Evolutionary conservation across 2,888 invertebrate genomes (phyloP).

Genomic region (Prenolepis imparis): DNA sequence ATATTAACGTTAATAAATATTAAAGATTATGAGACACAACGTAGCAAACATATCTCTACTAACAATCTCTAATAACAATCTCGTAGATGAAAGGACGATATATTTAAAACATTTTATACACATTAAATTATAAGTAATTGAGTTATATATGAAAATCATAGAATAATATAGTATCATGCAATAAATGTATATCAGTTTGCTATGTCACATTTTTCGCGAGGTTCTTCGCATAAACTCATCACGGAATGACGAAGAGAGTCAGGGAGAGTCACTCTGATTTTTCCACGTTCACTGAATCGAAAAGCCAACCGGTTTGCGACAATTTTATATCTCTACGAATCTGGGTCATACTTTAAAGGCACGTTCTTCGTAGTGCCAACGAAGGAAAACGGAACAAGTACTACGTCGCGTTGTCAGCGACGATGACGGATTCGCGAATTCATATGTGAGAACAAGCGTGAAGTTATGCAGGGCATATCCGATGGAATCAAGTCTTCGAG

Average conservation of each 20-base stretch:
- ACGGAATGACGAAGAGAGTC: conserved; percentile 30
- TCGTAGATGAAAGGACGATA: neutral
- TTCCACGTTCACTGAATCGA: conserved; percentile 52
- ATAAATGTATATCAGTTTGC: conserved; percentile 24
- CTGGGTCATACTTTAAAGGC: conserved; percentile 64
- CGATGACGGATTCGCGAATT: conserved; percentile 66
- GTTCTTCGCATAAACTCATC: conserved; percentile 40
- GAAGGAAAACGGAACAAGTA: conserved; percentile 62
- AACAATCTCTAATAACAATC: too few species aligned
- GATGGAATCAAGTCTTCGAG: conserved; percentile 65
- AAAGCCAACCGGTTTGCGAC: conserved; percentile 68
- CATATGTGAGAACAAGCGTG: conserved; percentile 64
- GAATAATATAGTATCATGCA: conserved; percentile 22
- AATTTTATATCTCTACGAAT: conserved; percentile 63
- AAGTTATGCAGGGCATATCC: conserved; percentile 66
- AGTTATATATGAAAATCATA: conserved; percentile 8
- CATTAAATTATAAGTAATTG: conserved; percentile 9
- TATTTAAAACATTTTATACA: neutral
- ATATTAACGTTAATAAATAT: neutral
- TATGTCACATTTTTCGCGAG: conserved; percentile 25
- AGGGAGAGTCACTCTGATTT: conserved; percentile 41
- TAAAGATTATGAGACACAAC: neutral
- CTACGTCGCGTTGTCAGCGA: conserved; percentile 52
- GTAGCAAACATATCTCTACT: neutral
- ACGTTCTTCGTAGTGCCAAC: conserved; percentile 46